A percentile compares a stretch with the other conserved stretches of the same genome.
phyloP scores from a whole-genome alignment of 1,140 invertebrate species.

The Ceratitis capitata region DNA sequence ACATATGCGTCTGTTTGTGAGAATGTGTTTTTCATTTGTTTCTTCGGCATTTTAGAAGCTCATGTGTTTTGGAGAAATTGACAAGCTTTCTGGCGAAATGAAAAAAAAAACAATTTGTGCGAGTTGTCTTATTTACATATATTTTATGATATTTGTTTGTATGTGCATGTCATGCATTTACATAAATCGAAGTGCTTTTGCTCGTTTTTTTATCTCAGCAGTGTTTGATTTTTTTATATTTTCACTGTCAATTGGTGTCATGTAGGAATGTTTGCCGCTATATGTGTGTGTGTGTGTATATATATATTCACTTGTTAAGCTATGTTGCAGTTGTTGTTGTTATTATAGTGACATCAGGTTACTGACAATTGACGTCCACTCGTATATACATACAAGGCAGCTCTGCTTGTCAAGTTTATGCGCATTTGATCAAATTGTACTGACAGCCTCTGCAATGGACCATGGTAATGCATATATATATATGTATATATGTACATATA shows the following conservation, averaged over 20 bases:
- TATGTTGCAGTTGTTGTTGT: background rate
- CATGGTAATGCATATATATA: background rate
- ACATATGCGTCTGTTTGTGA: background rate
- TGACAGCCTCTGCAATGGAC: background rate
- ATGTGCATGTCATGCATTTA: background rate
- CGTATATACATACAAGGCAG: background rate
- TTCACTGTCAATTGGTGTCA: background rate
- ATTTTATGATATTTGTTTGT: too few species aligned
- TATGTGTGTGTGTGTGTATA: background rate
- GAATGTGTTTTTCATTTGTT: too few species aligned
- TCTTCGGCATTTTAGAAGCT: too few species aligned
- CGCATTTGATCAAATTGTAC: background rate
- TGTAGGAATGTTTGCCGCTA: background rate
- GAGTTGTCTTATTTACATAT: background rate
- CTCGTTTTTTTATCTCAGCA: background rate
- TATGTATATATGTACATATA: background rate
- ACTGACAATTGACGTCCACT: conserved; percentile 1
- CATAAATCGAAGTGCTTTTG: background rate
- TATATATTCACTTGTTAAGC: too few species aligned
- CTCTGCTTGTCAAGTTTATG: background rate
- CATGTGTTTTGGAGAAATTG: background rate
- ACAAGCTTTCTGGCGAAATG: background rate
- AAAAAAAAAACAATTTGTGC: too few species aligned
- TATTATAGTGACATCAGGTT: background rate
- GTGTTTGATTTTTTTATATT: background rate